Evolutionary conservation across 2,888 invertebrate species (phyloP).

Genomic region (Rhodophaea formosa): DNA sequence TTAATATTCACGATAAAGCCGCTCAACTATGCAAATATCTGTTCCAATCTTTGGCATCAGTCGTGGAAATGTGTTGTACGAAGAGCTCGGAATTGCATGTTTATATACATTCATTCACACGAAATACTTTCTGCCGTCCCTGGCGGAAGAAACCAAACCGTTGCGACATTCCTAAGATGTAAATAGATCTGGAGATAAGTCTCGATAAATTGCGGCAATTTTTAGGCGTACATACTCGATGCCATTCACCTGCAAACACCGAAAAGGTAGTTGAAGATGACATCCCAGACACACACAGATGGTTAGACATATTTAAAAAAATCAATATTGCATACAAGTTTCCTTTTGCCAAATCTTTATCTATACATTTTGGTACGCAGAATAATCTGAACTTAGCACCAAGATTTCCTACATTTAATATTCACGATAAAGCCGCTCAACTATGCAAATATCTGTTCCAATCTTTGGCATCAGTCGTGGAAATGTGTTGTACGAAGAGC

Average conservation of each 20-base stretch:
- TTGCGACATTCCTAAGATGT: conserved; percentile 56
- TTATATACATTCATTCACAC: conserved; percentile 28
- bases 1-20: conserved; percentile 34
- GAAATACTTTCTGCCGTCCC: conserved; percentile 31
- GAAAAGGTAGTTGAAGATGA: too few species aligned
- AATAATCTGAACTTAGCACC: too few species aligned
- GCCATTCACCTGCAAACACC: too few species aligned
- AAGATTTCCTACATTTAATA: conserved; percentile 26
- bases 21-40: conserved; percentile 12
- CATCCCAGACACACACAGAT: too few species aligned
- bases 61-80: conserved; percentile 12
- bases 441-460: too few species aligned
- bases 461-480: conserved; percentile 11
- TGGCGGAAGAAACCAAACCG: conserved; percentile 43
- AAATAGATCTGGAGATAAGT: conserved; percentile 71
- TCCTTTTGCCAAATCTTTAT: too few species aligned
- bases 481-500: conserved; percentile 8
- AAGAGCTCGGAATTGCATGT: conserved; percentile 11
- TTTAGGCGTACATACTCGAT: too few species aligned
- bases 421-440: conserved; percentile 33
- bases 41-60: conserved; percentile 12
- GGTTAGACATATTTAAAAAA: too few species aligned
- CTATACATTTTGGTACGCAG: too few species aligned
- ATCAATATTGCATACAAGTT: too few species aligned
- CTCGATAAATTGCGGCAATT: conserved; percentile 72